Conservation (phyloP, 2,888 invertebrate species). For the Auanema freiburgensis region DNA sequence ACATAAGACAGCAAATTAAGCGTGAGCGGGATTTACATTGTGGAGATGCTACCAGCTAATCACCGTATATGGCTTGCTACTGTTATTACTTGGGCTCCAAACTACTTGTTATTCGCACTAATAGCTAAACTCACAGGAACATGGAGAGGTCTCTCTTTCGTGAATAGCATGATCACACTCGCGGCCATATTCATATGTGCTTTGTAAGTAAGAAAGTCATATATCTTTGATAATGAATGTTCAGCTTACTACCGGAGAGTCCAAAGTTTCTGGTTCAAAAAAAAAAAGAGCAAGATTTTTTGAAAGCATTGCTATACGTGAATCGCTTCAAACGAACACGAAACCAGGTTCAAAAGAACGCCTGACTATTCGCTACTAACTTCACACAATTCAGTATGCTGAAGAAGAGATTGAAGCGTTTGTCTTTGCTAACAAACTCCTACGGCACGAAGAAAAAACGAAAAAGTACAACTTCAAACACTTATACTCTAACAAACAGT, state of each 20-base stretch:
- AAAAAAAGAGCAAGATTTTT: conserved; percentile 28
- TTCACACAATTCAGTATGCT: no score
- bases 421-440: no score
- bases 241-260: conserved; percentile 41
- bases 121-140: conserved; percentile 38
- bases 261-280: conserved; percentile 45
- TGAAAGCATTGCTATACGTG: conserved; percentile 33
- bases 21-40: conserved; percentile 35
- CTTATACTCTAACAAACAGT: conserved; percentile 26
- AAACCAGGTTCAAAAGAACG: conserved; percentile 15
- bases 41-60: conserved; percentile 41
- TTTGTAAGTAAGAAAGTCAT: conserved; percentile 28
- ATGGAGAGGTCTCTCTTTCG: conserved; percentile 34
- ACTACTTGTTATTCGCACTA: conserved; percentile 42
- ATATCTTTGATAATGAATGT: background rate
- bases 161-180: conserved; percentile 33
- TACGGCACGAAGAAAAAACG: conserved; percentile 26
- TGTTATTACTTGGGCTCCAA: conserved; percentile 49
- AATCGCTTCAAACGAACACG: conserved; percentile 31
- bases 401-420: no score
- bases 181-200: conserved; percentile 32
- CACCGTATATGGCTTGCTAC: conserved; percentile 47
- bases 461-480: conserved; percentile 44
- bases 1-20: conserved; percentile 19
- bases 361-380: no score